These are phyloP conservation scores for Gyps fulvus DNA, from an alignment of 2,113 vertebrate genomes.

Conservation along the genomic window DNA sequence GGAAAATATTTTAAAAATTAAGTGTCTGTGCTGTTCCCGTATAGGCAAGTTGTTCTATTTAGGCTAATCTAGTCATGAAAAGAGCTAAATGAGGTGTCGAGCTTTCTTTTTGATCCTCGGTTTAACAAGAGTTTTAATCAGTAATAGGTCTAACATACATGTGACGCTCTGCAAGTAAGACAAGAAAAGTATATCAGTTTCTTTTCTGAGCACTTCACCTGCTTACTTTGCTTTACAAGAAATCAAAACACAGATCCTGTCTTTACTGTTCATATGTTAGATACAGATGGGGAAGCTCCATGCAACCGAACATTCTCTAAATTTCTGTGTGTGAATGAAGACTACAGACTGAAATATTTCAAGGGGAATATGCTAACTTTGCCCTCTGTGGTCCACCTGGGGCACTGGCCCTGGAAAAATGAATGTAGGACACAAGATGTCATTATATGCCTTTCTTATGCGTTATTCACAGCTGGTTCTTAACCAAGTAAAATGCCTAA, in stretches of 20 bases:
- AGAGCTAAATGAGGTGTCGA: constrained; percentile 38
- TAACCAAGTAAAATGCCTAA: not conserved
- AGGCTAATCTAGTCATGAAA: constrained; percentile 51
- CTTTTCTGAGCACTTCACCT: constrained; percentile 27
- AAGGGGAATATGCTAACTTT: not conserved
- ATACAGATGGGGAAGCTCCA: not conserved
- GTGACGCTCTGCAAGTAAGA: not conserved
- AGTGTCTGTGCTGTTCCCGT: not conserved
- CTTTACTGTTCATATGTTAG: not conserved
- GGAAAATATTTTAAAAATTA: not conserved
- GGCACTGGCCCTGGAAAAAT: not conserved
- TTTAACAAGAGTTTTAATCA: constrained; percentile 69
- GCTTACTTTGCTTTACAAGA: constrained; percentile 50
- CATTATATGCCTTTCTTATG: not conserved
- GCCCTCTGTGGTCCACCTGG: not conserved
- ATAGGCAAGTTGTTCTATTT: constrained; percentile 44
- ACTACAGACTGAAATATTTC: not conserved
- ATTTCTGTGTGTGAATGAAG: not conserved
- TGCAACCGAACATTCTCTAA: not conserved
- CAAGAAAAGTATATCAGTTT: not conserved
- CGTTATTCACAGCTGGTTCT: not conserved
- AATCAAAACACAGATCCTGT: constrained; percentile 45
- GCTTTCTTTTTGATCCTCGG: constrained; percentile 66
- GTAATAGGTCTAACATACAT: constrained; percentile 60
- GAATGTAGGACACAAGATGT: not conserved